Base-by-base conservation (phyloP, 2,113 vertebrate species). In the Formicarius rufipectus region DNA sequence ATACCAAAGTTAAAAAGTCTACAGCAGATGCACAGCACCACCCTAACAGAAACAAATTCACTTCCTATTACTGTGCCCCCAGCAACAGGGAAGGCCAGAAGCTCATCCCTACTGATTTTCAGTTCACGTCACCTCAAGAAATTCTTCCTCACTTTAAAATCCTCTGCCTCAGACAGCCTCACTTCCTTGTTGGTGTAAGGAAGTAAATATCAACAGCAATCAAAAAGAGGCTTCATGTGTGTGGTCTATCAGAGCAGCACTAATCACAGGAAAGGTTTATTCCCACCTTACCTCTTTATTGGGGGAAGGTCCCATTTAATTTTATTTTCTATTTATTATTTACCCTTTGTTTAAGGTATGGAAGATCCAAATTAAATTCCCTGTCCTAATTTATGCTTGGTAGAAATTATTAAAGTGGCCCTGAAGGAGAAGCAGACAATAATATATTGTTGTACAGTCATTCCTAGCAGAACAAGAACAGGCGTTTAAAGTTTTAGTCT, bases 241-340 rank as follows among this genome's bases (percentile, higher is more conserved):
- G 1, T 23, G 12, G 8, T 40, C 10, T 14, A 6, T 12, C 28
- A 75, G 24, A 62, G 33, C 8, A 78, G 5, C 7, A 27, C 8
- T 53, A 10, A 60, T 6, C 5, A 50, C 13, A 62, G 16, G 16
- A 37, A 74, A 42, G 18, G 14, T 6, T 89, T 22, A 7, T 33
- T 83, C 39, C 8, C 6, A 45, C 27, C 31, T 50, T 82, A 17
- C 21, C 56, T 31, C 44, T 49, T 63, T 39, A 21, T 12, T 39
- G 4, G 9, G 6, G 0, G 4, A 44, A 69, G 7, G 7, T 50
- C 17, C 15, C 13, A 16, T 49, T 80, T 7, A 2, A 13, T 55
- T 88, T 58, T n/a, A 42, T 62, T 66, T 50, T 19, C 13, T 81
- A 21, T 62, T 66, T 81, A n/a, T 45, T 60, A 8, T 71, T 81